Percentiles rank a stretch among this genome's conserved stretches.
These are phyloP conservation scores for Typhlomys cinereus DNA, from an alignment of 2,113 vertebrate genomes.

Conservation along the genomic window DNA sequence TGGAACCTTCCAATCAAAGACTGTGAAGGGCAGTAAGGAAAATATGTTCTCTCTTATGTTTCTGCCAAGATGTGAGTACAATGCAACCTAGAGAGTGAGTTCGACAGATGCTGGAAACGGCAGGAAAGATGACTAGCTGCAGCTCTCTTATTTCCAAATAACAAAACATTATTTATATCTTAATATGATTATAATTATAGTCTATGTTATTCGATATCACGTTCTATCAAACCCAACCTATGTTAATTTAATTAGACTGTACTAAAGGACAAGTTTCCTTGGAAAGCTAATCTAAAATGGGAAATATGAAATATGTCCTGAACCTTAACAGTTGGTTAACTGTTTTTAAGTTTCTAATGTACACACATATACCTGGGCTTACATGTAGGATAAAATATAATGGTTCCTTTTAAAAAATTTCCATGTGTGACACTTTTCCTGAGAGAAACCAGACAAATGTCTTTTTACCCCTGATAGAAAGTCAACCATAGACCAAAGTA, in stretches of 20 bases:
- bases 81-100: constrained; percentile 75
- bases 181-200: constrained; percentile 28
- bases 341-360: neutral
- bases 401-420: neutral
- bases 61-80: constrained; percentile 75
- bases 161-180: constrained; percentile 43
- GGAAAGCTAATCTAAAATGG: neutral
- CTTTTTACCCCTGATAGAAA: too few species aligned
- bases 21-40: constrained; percentile 70
- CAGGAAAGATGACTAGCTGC: neutral
- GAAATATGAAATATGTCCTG: neutral
- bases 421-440: too few species aligned
- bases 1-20: constrained; percentile 77
- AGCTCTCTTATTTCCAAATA: constrained; percentile 36
- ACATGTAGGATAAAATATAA: neutral
- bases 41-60: constrained; percentile 74
- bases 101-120: constrained; percentile 59
- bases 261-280: neutral
- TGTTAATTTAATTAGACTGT: constrained; percentile 20
- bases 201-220: neutral
- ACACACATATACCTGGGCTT: neutral
- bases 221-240: neutral
- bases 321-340: neutral
- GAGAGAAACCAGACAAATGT: too few species aligned
- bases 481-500: too few species aligned